These are phyloP conservation scores for Paracanthobrama guichenoti DNA, from an alignment of 2,113 vertebrate genomes.

Conservation along the genomic window DNA sequence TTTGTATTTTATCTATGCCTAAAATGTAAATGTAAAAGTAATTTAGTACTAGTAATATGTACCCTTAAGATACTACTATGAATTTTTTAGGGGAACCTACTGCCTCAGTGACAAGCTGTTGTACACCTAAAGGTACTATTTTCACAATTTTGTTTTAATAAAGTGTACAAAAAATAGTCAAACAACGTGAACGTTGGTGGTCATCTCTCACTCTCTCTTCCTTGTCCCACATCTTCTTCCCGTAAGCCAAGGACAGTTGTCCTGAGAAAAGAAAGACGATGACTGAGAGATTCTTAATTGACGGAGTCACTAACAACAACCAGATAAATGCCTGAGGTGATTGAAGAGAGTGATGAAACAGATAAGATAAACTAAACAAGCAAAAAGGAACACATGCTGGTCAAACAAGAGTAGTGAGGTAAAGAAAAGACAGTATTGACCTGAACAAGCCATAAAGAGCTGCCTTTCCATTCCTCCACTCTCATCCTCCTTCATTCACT, in stretches of 20 bases:
- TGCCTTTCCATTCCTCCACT: neutral
- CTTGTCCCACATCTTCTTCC: neutral
- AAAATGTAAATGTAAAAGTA: too few relatives aligned
- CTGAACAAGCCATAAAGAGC: conserved; percentile 19
- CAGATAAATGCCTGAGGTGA: conserved; percentile 7
- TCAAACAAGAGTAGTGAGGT: neutral
- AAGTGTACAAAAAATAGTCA: neutral
- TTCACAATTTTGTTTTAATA: too few relatives aligned
- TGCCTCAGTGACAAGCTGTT: too few relatives aligned
- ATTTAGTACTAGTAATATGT: too few relatives aligned
- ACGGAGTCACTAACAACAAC: neutral
- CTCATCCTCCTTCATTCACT: neutral
- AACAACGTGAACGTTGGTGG: neutral
- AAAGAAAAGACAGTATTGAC: conserved; percentile 14
- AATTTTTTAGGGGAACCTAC: too few relatives aligned
- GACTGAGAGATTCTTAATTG: neutral
- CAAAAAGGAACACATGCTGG: neutral
- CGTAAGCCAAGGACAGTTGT: neutral
- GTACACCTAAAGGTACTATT: too few relatives aligned
- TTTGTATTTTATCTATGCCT: too few relatives aligned
- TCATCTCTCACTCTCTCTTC: neutral
- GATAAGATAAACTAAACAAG: conserved; percentile 38
- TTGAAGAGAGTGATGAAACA: conserved; percentile 13
- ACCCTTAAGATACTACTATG: too few relatives aligned
- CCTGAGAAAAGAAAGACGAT: neutral